Percentiles rank a stretch among this genome's conserved stretches.
These are phyloP conservation scores for Axinella damicornis DNA, from an alignment of 37 sponge, comb jelly and placozoan species.

Conservation along the genomic window DNA sequence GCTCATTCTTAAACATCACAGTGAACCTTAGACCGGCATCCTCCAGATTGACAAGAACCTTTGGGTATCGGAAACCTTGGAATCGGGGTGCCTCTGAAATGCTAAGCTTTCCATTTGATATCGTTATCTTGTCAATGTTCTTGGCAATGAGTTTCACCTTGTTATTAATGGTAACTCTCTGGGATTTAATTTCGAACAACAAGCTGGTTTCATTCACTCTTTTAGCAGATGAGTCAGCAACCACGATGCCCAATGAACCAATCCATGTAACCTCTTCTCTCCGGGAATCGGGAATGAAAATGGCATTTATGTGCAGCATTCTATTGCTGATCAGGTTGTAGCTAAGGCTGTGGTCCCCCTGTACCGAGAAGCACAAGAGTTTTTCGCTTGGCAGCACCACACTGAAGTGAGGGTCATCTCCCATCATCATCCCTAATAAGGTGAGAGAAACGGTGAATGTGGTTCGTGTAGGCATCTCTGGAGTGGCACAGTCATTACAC, in stretches of 20 bases:
- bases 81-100: constrained; percentile 35
- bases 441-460: too few species aligned
- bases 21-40: constrained; percentile 19
- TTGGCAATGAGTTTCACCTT: constrained; percentile 13
- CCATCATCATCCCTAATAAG: neutral
- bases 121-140: constrained; percentile 17
- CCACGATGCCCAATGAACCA: constrained; percentile 35
- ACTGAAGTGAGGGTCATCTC: constrained; percentile 53
- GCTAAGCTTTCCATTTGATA: constrained; percentile 33
- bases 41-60: constrained; percentile 5
- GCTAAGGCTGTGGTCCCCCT: constrained; percentile 37
- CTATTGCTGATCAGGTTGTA: constrained; percentile 41
- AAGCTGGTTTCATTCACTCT: too few species aligned
- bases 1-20: neutral
- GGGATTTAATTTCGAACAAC: too few species aligned
- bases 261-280: constrained; percentile 38
- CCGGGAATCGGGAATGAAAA: constrained; percentile 42
- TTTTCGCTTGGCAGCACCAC: constrained; percentile 12
- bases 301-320: constrained; percentile 29
- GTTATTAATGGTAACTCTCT: neutral
- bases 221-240: too few species aligned
- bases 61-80: constrained; percentile 28
- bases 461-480: too few species aligned
- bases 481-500: too few species aligned
- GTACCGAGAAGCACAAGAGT: constrained; percentile 39